A percentile compares a stretch with the other conserved stretches of the same genome.
Conservation (phyloP, 64 coral and sea anemone genomes). For the Montipora foliosa region DNA sequence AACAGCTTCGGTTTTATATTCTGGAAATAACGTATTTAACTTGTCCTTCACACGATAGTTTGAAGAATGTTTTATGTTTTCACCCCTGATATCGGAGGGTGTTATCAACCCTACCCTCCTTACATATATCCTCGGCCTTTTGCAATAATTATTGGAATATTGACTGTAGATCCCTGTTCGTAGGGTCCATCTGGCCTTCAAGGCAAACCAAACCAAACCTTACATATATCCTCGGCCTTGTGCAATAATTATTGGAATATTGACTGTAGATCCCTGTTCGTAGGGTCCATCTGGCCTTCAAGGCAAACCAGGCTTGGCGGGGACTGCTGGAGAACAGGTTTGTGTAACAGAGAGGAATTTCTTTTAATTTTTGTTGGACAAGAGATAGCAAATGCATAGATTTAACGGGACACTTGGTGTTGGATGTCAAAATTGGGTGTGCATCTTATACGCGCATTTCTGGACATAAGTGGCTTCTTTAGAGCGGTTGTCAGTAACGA, state of each 20-base stretch:
- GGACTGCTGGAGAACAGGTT: slow-evolving; percentile 73
- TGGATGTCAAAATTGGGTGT: neutral
- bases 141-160: slow-evolving; percentile 38
- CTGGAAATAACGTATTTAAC: slow-evolving; percentile 55
- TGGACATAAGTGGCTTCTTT: no score
- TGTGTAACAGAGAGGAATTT: neutral
- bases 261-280: slow-evolving; percentile 97
- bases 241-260: slow-evolving; percentile 38
- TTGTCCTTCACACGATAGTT: no score
- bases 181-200: slow-evolving; percentile 90
- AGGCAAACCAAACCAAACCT: slow-evolving; percentile 58
- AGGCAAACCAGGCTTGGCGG: slow-evolving; percentile 74
- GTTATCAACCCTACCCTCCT: no score
- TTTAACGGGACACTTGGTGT: neutral
- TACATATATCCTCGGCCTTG: no score
- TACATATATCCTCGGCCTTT: no score
- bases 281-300: slow-evolving; percentile 90
- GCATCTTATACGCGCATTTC: no score
- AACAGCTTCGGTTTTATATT: neutral
- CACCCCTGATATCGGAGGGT: no score
- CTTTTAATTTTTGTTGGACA: no score
- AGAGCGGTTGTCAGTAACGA: no score
- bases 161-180: slow-evolving; percentile 97
- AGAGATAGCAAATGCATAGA: no score
- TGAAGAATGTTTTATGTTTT: no score